A percentile compares a stretch with the other conserved stretches of the same genome.
Conservation (phyloP, 2,113 vertebrate genomes). For the Polypterus bichir region DNA sequence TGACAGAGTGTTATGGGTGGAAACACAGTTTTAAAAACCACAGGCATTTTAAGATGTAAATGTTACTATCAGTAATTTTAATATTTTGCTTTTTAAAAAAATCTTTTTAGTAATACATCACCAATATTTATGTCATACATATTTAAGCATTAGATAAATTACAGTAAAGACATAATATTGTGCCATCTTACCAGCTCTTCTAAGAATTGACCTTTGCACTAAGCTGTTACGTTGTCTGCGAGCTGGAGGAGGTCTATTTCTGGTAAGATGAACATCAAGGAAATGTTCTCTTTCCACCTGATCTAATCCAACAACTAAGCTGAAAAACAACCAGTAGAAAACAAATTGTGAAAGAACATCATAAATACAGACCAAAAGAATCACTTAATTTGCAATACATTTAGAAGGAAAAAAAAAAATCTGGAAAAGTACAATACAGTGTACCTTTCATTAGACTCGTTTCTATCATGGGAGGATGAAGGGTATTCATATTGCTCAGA, state of each 20-base stretch:
- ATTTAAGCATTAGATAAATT: no score
- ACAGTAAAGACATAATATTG: no score
- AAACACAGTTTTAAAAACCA: no score
- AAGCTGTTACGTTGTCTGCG: constrained; percentile 47
- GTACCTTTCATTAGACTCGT: constrained; percentile 33
- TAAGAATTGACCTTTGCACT: constrained; percentile 48
- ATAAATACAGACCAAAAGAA: no score
- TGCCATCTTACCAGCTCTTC: constrained; percentile 43
- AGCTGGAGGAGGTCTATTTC: constrained; percentile 60
- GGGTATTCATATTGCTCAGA: constrained; percentile 53
- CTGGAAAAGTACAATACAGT: no score
- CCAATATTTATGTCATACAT: no score
- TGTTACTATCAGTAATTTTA: no score
- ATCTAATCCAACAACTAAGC: constrained; percentile 52
- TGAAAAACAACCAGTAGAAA: constrained; percentile 15
- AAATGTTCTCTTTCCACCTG: constrained; percentile 63
- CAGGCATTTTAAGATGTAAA: no score
- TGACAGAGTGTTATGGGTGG: no score
- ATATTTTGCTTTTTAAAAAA: neutral
- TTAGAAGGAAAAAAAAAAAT: no score
- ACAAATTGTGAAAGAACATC: no score
- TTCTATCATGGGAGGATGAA: constrained; percentile 7
- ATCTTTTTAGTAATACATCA: neutral
- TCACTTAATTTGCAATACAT: no score
- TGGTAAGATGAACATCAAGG: constrained; percentile 58